Evolutionary conservation across 2,113 vertebrate genomes (phyloP).

Genomic region (Globicephala melas): DNA sequence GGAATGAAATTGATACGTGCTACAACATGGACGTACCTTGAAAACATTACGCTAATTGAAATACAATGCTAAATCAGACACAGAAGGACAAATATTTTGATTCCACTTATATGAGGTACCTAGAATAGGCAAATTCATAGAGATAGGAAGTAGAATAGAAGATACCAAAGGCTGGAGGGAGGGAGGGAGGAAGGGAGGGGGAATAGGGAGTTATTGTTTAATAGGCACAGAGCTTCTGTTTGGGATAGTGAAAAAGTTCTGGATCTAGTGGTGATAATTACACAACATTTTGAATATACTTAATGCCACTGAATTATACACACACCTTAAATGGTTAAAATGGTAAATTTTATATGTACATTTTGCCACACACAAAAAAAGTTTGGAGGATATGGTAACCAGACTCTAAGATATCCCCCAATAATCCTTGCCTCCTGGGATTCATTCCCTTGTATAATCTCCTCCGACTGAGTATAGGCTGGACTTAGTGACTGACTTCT

Average conservation of each 20-base stretch:
- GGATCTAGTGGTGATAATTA: background rate
- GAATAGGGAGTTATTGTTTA: background rate
- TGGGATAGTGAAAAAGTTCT: background rate
- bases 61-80: background rate
- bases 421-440: background rate
- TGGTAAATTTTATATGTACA: background rate
- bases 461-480: background rate
- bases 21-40: background rate
- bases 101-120: background rate
- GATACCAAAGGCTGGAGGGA: background rate
- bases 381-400: background rate
- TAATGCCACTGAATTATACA: background rate
- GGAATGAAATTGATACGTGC: background rate
- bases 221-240: background rate
- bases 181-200: background rate
- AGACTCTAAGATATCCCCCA: background rate
- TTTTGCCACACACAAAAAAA: background rate
- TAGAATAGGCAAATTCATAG: background rate
- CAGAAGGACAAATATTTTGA: background rate
- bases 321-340: background rate
- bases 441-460: background rate
- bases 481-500: background rate
- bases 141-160: background rate
- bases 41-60: background rate
- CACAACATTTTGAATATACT: background rate